A percentile compares a stretch with the other conserved stretches of the same genome.
Conservation (phyloP, 2,113 vertebrate species). For the Neodon shergylaensis region DNA sequence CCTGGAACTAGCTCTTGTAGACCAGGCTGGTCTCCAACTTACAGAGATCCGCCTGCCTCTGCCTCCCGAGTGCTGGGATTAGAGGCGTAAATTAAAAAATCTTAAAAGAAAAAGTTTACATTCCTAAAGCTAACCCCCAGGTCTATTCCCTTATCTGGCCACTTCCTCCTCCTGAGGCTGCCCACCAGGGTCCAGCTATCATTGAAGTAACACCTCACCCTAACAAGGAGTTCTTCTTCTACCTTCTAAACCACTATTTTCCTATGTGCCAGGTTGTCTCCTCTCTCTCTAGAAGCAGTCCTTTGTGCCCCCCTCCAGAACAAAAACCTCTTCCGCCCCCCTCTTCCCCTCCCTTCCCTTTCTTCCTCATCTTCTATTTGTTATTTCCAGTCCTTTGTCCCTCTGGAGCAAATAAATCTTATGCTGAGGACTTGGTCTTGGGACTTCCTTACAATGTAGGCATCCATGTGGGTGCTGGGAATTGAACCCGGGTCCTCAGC, state of each 20-base stretch:
- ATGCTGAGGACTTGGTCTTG: neutral
- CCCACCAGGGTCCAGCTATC: neutral
- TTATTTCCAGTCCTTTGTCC: neutral
- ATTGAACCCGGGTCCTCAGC: neutral
- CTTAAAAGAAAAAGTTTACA: neutral
- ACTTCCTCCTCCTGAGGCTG: neutral
- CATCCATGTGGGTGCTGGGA: no score
- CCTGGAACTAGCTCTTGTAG: no score
- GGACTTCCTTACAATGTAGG: neutral
- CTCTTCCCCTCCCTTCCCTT: rapidly evolving
- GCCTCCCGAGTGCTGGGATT: no score
- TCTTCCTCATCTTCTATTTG: no score
- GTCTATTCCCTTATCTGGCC: neutral
- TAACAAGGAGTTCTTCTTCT: neutral
- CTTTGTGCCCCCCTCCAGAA: neutral
- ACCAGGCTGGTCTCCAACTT: no score
- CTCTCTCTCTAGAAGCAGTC: neutral
- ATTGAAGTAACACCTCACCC: neutral
- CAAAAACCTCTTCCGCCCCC: no score
- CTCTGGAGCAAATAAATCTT: neutral
- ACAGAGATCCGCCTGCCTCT: no score
- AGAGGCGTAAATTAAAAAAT: no score
- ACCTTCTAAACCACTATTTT: neutral
- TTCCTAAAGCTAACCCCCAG: neutral
- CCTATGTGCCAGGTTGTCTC: neutral